Conservation (phyloP, 2,888 invertebrate genomes). For the Epinotia demarniana region DNA sequence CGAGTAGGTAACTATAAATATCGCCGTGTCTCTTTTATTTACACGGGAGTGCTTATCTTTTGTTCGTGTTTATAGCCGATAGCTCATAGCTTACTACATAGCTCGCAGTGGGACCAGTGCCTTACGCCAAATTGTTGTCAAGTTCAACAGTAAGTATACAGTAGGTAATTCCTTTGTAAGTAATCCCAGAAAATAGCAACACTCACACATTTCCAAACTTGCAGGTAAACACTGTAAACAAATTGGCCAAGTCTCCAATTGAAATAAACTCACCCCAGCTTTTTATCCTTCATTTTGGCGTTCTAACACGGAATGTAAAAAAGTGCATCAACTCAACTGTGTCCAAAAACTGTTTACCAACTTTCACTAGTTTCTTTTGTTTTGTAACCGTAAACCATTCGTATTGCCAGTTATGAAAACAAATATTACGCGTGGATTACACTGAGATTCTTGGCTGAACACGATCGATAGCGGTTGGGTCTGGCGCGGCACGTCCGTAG, state of each 20-base stretch:
- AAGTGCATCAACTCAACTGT: constrained; percentile 32
- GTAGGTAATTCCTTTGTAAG: not conserved
- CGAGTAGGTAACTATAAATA: too few species aligned
- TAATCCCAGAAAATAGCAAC: constrained; percentile 1
- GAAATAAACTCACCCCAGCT: constrained; percentile 60
- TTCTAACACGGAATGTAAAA: constrained; percentile 23
- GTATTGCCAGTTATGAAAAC: constrained; percentile 24
- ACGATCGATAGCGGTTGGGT: constrained; percentile 61
- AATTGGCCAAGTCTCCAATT: not conserved
- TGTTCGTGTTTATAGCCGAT: too few species aligned
- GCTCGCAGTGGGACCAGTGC: too few species aligned
- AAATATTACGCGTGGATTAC: constrained; percentile 27
- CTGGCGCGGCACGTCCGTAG: constrained; percentile 48
- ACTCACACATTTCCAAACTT: too few species aligned
- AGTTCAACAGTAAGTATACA: constrained; percentile 19
- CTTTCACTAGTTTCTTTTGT: constrained; percentile 53
- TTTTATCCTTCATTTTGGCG: constrained; percentile 67
- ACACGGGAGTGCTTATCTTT: too few species aligned
- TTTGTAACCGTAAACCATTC: constrained; percentile 21
- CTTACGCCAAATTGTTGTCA: too few species aligned
- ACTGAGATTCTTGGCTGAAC: constrained; percentile 54
- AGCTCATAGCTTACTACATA: too few species aligned
- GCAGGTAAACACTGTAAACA: not conserved
- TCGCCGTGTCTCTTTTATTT: too few species aligned
- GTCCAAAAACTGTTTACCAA: constrained; percentile 47